Base-by-base conservation (phyloP, 2,888 invertebrate species). In the Helicoverpa assulta region DNA sequence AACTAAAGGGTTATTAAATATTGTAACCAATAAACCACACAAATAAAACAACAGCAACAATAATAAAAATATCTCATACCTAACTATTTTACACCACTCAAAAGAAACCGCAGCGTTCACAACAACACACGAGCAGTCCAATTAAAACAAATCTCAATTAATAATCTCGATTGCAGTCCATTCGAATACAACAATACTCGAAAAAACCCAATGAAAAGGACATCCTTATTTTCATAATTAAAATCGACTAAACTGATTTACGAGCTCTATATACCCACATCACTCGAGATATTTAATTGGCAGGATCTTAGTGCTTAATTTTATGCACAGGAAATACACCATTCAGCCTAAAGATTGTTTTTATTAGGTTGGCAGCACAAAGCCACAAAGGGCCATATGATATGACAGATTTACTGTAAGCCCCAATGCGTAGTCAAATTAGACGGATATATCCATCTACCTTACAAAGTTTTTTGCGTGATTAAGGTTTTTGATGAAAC, bases 371-470 rank as follows among this genome's bases (percentile, higher is more conserved):
- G 86, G 85, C 90, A 90, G 90, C 90, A 92, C 85, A 74, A 74
- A 73, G 88, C 86, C 55, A 85, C 84, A 90, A 92, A 87, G 87
- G 85, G 91, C 91, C 83, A 92, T 92, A 92, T 90, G 92, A 95
- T 94, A 95, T 95, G 95, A 94, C 94, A 93, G 93, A 93, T 93
- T 94, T 93, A 94, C 94, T 94, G 92, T 88, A 83, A 81, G 84
- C 84, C 71, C 83, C 84, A 86, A 88, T 86, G 86, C 81, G 87
- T 89, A 94, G 91, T 91, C 93, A 95, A 95, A 95, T 95, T 95
- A 95, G 95, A 89, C 91, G 95, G 95, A 95, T 94, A 95, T 94
- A 92, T 94, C 95, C 94, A 94, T 95, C 95, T 91, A 80, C 66
- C 50, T 87, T 82, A 85, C 87, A 83, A 79, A 70, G 70, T 79